These are phyloP conservation scores for Agrilus cyanescens DNA, from an alignment of 2,888 invertebrate genomes.

Conservation along the genomic window DNA sequence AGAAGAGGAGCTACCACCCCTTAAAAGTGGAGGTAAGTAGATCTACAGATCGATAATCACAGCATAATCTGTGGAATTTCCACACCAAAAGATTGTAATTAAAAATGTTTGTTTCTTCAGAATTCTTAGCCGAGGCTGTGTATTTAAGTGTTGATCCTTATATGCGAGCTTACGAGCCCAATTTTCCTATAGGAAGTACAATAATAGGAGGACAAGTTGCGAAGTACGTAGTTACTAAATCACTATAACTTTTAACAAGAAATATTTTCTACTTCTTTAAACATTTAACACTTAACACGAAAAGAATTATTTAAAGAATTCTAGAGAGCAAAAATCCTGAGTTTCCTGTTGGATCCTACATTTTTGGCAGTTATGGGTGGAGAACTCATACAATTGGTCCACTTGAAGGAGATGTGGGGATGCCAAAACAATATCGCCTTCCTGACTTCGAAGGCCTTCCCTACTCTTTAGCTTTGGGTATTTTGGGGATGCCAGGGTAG, in stretches of 20 bases:
- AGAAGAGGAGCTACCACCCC: too few relatives aligned
- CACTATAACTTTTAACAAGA: too few relatives aligned
- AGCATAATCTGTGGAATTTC: too few relatives aligned
- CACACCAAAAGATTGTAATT: too few relatives aligned
- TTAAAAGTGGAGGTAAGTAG: too few relatives aligned
- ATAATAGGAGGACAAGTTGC: constrained; percentile 64
- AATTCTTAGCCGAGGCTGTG: constrained; percentile 54
- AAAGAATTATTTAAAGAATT: constrained; percentile 40
- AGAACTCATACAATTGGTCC: constrained; percentile 43
- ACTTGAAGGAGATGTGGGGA: neutral
- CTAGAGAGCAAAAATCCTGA: constrained; percentile 51
- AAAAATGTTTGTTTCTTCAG: too few relatives aligned
- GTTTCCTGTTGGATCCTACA: constrained; percentile 52
- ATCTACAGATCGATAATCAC: too few relatives aligned
- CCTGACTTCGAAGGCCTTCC: constrained; percentile 7
- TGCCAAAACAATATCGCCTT: neutral
- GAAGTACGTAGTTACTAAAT: constrained; percentile 37
- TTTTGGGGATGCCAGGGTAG: constrained; percentile 10
- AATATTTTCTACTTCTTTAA: neutral
- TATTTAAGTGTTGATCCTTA: constrained; percentile 65
- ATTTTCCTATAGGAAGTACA: constrained; percentile 42
- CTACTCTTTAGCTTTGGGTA: constrained; percentile 5
- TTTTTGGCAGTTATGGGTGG: constrained; percentile 59
- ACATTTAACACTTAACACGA: neutral
- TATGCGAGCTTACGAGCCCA: constrained; percentile 47